A percentile compares a stretch with the other conserved stretches of the same genome.
phyloP scores from a whole-genome alignment of 2,797 vertebrate genomes.

The Premnoplex brunnescens region DNA sequence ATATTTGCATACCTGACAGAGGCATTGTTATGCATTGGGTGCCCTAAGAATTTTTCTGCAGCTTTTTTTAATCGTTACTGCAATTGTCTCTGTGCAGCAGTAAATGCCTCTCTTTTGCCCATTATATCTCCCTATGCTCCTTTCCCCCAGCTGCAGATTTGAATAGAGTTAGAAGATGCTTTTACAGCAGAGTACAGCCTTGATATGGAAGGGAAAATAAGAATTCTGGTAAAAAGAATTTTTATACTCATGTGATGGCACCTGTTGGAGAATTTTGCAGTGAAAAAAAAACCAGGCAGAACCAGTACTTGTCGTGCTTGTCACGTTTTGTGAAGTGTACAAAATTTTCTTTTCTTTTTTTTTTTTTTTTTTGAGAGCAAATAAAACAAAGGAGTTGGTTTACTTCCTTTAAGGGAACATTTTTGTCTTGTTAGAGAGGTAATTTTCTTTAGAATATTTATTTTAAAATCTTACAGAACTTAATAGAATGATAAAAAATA shows the following conservation, averaged over 20 bases:
- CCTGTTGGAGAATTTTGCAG: neutral
- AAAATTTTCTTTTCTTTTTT: neutral
- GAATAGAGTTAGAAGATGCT: neutral
- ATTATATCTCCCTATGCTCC: neutral
- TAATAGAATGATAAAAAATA: neutral
- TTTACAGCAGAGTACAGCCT: neutral
- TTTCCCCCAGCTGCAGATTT: neutral
- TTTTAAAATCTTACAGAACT: neutral
- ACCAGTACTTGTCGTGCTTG: neutral
- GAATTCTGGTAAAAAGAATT: neutral
- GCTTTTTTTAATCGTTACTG: accelerated
- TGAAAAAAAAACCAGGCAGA: neutral
- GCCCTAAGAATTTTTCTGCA: neutral
- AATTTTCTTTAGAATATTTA: neutral
- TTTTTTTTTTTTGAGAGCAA: neutral
- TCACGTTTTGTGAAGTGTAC: neutral
- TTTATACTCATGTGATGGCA: neutral
- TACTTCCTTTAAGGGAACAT: neutral
- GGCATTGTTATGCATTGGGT: neutral
- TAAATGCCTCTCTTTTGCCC: neutral
- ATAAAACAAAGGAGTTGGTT: neutral
- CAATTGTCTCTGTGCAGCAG: neutral
- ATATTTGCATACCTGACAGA: conserved; percentile 7
- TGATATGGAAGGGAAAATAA: neutral
- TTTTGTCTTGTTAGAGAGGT: neutral